Base-by-base conservation (phyloP, 2,888 invertebrate genomes). In the Adelphocoris suturalis region DNA sequence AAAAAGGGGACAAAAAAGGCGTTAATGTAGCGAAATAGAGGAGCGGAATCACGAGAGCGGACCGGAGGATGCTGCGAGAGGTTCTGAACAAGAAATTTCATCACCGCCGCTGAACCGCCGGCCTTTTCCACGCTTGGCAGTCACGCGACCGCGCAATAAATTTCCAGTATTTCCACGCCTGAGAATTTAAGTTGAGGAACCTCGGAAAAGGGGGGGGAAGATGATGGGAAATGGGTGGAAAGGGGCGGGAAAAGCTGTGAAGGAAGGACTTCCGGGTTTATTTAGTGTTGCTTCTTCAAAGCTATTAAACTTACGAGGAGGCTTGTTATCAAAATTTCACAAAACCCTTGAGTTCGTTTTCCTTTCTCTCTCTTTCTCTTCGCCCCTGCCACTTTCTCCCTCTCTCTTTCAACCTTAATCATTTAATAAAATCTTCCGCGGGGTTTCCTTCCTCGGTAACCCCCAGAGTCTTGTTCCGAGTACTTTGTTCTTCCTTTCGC, bases 141-240 rank as follows among this genome's bases (percentile, higher is more conserved):
- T 76, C 75, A 75, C 86, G 86, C 86, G 76, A 86, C 86, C 86
- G 86, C 86, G 75, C 48, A 68, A 86, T 86, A 86, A 86, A 86
- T 86, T 86, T 86, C 55, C 86, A 85, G 75, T 75, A 86, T 86
- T 86, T 86, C 55, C 86, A 85, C 57, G 85, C 85, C 85, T 85
- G 85, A 61, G 85, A 85, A 85, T 85, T 85, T 85, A 37, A 85
- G 85, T 85, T 82, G 48, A 52, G 52, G 14, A 61, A 12, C 68
- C 68, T 23, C 11, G 11, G 52, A 48, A 5, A 16, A 27, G 19
- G 78, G 16, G 46, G 78, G 52, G 23, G 23, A 52, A 52, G 52
- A 16, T 52, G 52, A 2, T 3, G 52, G 52, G 7, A 37, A 37
- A 4, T 2, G 37, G 37, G 2, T 2, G 37, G 7, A 37, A 37